Evolutionary conservation across 2,113 vertebrate genomes (phyloP).

Genomic region (Indicator indicator): DNA sequence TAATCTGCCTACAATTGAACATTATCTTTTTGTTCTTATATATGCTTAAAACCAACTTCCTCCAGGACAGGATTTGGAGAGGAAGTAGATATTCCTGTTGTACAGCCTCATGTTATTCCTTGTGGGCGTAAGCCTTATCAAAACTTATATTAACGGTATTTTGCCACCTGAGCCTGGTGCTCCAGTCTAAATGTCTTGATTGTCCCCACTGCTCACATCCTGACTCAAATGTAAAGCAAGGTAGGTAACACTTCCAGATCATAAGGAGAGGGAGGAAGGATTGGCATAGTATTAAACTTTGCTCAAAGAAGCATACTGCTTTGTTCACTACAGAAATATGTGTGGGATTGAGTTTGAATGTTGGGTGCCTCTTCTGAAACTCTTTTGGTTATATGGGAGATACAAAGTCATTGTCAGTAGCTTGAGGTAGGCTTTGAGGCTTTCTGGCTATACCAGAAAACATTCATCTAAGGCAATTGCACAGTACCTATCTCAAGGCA

Average conservation of each 20-base stretch:
- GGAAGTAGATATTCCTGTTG: not conserved
- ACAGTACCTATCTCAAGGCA: not conserved
- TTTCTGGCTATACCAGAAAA: not conserved
- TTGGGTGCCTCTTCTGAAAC: not conserved
- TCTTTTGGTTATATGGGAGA: not conserved
- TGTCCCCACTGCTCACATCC: not conserved
- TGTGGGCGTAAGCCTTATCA: not conserved
- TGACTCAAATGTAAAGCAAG: not conserved
- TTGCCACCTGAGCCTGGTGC: not conserved
- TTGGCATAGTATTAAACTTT: not conserved
- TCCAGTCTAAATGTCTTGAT: not conserved
- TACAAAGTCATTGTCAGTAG: not conserved
- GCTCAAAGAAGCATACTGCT: not conserved
- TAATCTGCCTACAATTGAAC: not conserved
- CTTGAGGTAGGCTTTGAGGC: not conserved
- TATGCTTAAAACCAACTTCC: not conserved
- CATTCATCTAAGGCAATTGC: rapidly evolving
- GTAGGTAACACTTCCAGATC: not conserved
- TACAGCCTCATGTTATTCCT: not conserved
- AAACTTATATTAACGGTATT: not conserved
- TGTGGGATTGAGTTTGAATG: not conserved
- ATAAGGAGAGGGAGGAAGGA: not conserved
- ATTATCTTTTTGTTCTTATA: not conserved
- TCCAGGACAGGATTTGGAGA: not conserved
- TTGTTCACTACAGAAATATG: not conserved